phyloP scores from a whole-genome alignment of 2,888 invertebrate genomes.

The Didymodactylos carnosus region DNA sequence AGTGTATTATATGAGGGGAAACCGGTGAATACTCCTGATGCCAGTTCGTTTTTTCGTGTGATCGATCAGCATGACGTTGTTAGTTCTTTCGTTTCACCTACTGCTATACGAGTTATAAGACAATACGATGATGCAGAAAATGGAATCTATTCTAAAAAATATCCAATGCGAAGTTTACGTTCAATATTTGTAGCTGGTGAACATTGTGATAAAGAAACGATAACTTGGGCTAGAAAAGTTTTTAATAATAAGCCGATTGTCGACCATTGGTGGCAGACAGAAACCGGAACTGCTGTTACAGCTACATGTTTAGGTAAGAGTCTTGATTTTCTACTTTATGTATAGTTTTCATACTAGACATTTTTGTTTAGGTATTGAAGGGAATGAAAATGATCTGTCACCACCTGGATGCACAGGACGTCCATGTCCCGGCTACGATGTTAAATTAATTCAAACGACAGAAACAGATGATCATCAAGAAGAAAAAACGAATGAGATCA shows the following conservation, averaged over 20 bases:
- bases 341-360: slow-evolving; percentile 38
- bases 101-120: slow-evolving; percentile 63
- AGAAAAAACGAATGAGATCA: no score
- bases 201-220: slow-evolving; percentile 73
- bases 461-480: slow-evolving; percentile 50
- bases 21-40: slow-evolving; percentile 77
- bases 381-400: slow-evolving; percentile 46
- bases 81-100: slow-evolving; percentile 69
- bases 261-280: slow-evolving; percentile 95
- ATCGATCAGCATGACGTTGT: slow-evolving; percentile 66
- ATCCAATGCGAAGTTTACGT: slow-evolving; percentile 12
- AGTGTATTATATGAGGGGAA: slow-evolving; percentile 56
- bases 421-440: background rate
- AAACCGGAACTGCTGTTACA: slow-evolving; percentile 72
- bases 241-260: slow-evolving; percentile 51
- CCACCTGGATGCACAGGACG: background rate
- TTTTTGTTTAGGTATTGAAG: slow-evolving; percentile 67
- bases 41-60: slow-evolving; percentile 69
- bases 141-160: slow-evolving; percentile 21
- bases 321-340: slow-evolving; percentile 33
- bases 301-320: slow-evolving; percentile 63
- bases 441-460: slow-evolving; percentile 37
- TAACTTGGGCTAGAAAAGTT: slow-evolving; percentile 50
- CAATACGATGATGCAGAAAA: slow-evolving; percentile 41
- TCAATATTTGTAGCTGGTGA: slow-evolving; percentile 64